Evolutionary conservation across 1,140 invertebrate genomes (phyloP), one percentile per base, ranked within the genome.

Genomic region (Aphaenogaster rudis): DNA sequence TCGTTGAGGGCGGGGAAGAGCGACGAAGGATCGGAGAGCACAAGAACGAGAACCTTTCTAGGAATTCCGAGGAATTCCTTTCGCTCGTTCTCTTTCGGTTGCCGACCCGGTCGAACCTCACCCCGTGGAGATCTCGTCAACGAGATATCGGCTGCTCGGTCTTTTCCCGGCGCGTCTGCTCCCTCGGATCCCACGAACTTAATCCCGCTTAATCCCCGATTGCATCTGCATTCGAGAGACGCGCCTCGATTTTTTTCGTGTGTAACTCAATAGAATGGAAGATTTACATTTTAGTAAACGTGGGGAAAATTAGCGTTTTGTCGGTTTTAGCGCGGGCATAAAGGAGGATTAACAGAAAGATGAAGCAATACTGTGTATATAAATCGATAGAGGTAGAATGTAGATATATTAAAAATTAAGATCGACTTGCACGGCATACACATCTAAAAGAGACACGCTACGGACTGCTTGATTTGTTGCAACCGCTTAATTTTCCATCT

Each of bases 91-190:
- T 86, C 72, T 89, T 86, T 72, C 74, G 61, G 72, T 86, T 79
- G n/a, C 74, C 28, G 33, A 86, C 59, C 61, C 48, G 52, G 28
- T 50, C n/a, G 45, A 61, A 77, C 39, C 57, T 28, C 63, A 86
- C 36, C 72, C 71, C 61, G 17, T 11, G 71, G 71, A 76, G 87
- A 86, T 87, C 84, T 57, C 74, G 39, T 86, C 79, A 87, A 89
- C 45, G 57, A 87, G 88, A 90, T 89, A 88, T 86, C 81, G 87
- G 66, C 36, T 77, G 69, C 54, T 87, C 72, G 69, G 52, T 77
- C 87, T 82, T 86, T 90, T 64, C 61, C 57, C 64, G 82, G 17
- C 36, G 45, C 17, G 21, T 48, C 57, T 84, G n/a, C 77, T 59
- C 28, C 28, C n/a, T 57, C 21, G 66, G 33, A 87, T 69, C 50